These are phyloP conservation scores for Diplosoma virens DNA, from an alignment of 23 tunicate species.

Conservation along the genomic window DNA sequence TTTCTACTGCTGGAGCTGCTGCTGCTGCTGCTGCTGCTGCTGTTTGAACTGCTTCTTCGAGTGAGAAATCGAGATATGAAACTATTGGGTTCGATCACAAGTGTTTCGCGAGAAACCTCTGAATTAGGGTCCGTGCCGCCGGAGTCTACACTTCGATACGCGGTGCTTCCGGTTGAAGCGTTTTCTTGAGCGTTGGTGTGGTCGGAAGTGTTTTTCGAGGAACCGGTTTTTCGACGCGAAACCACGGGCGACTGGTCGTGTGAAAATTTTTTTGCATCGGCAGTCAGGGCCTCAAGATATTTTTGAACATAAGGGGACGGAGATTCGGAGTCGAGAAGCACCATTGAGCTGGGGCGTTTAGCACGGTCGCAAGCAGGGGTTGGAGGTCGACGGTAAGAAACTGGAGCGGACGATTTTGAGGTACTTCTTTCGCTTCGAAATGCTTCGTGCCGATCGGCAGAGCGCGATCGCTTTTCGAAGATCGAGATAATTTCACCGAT, in stretches of 20 bases:
- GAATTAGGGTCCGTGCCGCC: no score
- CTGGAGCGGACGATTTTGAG: slow-evolving; percentile 26
- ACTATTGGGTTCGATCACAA: no score
- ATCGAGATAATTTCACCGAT: slow-evolving; percentile 78
- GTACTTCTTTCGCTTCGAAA: slow-evolving; percentile 20
- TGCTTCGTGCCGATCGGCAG: slow-evolving; percentile 44
- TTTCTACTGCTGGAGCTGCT: slow-evolving; percentile 1
- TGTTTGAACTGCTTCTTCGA: no score
- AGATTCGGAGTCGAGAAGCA: slow-evolving; percentile 35
- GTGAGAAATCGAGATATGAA: neutral
- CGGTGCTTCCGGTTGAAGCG: neutral
- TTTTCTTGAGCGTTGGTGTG: neutral
- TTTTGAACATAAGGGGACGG: slow-evolving; percentile 34
- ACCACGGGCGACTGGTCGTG: neutral
- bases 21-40: slow-evolving; percentile 3
- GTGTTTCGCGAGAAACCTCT: no score
- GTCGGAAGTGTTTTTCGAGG: neutral
- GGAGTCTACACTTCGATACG: no score
- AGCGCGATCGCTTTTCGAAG: slow-evolving; percentile 64
- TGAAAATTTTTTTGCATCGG: slow-evolving; percentile 14
- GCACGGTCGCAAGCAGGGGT: slow-evolving; percentile 55
- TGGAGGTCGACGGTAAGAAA: slow-evolving; percentile 54
- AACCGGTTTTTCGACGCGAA: no score
- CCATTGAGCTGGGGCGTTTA: slow-evolving; percentile 62
- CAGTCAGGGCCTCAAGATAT: slow-evolving; percentile 45